Conservation (phyloP, 2,113 vertebrate species). For the Turdus rufiventris region DNA sequence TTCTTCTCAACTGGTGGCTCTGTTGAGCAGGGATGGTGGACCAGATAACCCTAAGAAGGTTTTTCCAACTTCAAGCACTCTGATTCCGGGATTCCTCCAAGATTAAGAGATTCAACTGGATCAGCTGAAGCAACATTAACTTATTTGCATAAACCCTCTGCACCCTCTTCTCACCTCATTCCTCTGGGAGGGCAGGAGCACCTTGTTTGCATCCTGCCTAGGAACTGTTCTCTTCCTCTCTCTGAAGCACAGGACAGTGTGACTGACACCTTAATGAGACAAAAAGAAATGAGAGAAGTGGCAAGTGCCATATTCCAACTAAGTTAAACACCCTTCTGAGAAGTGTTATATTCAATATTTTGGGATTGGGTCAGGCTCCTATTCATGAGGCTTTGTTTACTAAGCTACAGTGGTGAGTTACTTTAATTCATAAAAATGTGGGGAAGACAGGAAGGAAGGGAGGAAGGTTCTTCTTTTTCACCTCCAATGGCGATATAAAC, state of each 20-base stretch:
- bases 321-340: neutral
- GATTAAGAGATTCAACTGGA: neutral
- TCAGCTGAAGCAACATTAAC: rapidly evolving
- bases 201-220: neutral
- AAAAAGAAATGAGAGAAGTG: neutral
- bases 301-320: neutral
- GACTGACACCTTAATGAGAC: neutral
- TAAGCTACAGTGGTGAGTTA: neutral
- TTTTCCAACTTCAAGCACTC: neutral
- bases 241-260: neutral
- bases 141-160: neutral
- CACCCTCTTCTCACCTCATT: neutral
- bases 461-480: neutral
- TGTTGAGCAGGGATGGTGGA: neutral
- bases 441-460: neutral
- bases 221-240: neutral
- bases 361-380: neutral
- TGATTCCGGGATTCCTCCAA: neutral
- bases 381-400: neutral
- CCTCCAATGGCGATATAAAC: neutral
- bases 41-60: neutral
- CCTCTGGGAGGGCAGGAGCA: neutral
- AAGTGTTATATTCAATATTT: neutral
- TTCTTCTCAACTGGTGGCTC: neutral
- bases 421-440: neutral